Conservation (phyloP, 2,797 vertebrate genomes). For the Erethizon dorsatum region DNA sequence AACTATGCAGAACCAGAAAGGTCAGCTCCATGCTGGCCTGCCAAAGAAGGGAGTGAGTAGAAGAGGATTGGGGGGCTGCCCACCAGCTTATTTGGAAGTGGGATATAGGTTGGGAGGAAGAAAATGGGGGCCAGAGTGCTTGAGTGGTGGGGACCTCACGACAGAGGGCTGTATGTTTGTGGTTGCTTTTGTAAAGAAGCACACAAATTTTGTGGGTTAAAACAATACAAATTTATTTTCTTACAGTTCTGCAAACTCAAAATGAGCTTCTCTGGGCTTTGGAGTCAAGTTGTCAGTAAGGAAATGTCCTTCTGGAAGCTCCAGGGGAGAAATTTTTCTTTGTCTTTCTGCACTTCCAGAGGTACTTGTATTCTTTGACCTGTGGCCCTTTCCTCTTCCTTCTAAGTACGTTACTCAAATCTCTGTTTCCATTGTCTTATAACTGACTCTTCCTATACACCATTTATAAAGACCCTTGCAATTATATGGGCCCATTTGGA, state of each 20-base stretch:
- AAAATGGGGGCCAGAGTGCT: background rate
- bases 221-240: background rate
- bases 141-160: background rate
- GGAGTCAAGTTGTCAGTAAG: background rate
- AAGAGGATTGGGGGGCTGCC: background rate
- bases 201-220: background rate
- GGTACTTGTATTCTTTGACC: background rate
- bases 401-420: background rate
- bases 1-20: background rate
- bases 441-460: background rate
- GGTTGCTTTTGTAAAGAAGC: background rate
- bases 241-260: background rate
- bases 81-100: background rate
- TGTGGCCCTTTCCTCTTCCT: background rate
- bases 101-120: background rate
- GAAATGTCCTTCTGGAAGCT: background rate
- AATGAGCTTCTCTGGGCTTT: conserved; percentile 40
- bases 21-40: background rate
- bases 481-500: background rate
- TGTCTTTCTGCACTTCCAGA: background rate
- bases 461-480: background rate
- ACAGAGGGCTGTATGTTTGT: background rate
- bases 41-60: background rate
- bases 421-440: background rate
- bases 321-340: background rate